phyloP scores from a whole-genome alignment of 2,888 invertebrate species.

The Hemistola chrysoprasaria region DNA sequence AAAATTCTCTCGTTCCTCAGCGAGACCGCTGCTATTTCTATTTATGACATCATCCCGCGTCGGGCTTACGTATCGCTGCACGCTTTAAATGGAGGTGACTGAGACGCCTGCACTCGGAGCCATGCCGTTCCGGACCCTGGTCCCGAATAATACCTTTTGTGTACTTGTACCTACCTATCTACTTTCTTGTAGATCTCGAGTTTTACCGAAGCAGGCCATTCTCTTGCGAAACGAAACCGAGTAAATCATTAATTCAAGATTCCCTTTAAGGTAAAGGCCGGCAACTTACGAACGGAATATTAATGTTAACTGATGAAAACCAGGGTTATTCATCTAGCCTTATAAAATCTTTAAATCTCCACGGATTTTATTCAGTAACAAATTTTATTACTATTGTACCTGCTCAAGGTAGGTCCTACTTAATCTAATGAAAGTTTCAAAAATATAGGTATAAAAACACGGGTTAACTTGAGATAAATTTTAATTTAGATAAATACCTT shows the following conservation, averaged over 20 bases:
- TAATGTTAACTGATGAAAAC: constrained; percentile 45
- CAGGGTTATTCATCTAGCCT: constrained; percentile 28
- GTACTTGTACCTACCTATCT: constrained; percentile 36
- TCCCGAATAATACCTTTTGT: constrained; percentile 77
- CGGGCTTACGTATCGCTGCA: constrained; percentile 82
- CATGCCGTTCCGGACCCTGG: constrained; percentile 77
- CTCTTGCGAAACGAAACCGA: constrained; percentile 61
- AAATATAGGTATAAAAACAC: constrained; percentile 4
- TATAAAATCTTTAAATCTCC: no score
- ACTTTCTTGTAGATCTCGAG: constrained; percentile 61
- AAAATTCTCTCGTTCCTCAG: constrained; percentile 59
- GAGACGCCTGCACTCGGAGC: constrained; percentile 77
- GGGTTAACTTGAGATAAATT: constrained; percentile 12
- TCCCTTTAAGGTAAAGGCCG: constrained; percentile 71
- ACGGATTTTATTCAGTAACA: no score
- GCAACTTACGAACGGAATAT: constrained; percentile 59
- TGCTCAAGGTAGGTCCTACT: neutral
- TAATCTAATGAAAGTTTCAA: neutral
- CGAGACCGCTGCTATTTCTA: constrained; percentile 80
- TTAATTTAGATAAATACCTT: constrained; percentile 84
- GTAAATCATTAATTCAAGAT: constrained; percentile 75
- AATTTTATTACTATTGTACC: no score
- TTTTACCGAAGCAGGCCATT: constrained; percentile 55
- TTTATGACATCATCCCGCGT: constrained; percentile 82
- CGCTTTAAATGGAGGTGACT: constrained; percentile 82